Evolutionary conservation across 92 coral and sea anemone species (phyloP), one percentile per base, ranked within the genome.

Genomic region (Anthopleura xanthogrammica): DNA sequence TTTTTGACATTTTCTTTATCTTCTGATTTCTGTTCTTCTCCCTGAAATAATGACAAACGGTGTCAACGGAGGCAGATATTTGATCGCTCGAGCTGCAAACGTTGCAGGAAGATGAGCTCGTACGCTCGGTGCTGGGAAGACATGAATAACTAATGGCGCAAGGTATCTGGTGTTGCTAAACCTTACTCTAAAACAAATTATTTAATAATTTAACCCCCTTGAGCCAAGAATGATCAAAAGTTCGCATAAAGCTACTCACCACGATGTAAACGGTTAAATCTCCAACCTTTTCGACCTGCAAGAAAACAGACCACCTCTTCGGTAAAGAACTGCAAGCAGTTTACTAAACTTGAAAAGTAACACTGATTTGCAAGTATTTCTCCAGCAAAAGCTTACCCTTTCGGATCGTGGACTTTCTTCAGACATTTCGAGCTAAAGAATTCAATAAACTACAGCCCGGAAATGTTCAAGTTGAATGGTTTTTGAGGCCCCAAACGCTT

Each of bases 231-330:
- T 80, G 76, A 75, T 75, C 65, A 12, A 75, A 43, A 78, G 41
- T 10, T 13, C 72, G 52, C 58, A 36, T 46, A 41, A 68, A 52
- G 3, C 72, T 66, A 77, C 92, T 86, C 84, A 91, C 99, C 94
- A 90, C 93, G 65, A 97, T 89, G 75, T 89, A 89, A 5, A 97
- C 98, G 60, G 99, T 97, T 87, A 97, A 89, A 88, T 97, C 98
- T 56, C 99, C 99, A 55, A 97, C 98, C 89, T 96, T 96, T 87
- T 96, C 99, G 76, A 89, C 93, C 99, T 96, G 78, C 89, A 92
- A 94, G 87, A 77, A 42, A 76, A 66, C 66, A 83, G 82, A 84
- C 40, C 54, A n/a, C 55, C 73, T 17, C 78, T 14, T 48, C 20
- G 72, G 24, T 79, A 80, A 56, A 56, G 41, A 78, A 17, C 75